phyloP scores from a whole-genome alignment of 53 echinoderm and acorn worm genomes.

The Crossaster papposus region DNA sequence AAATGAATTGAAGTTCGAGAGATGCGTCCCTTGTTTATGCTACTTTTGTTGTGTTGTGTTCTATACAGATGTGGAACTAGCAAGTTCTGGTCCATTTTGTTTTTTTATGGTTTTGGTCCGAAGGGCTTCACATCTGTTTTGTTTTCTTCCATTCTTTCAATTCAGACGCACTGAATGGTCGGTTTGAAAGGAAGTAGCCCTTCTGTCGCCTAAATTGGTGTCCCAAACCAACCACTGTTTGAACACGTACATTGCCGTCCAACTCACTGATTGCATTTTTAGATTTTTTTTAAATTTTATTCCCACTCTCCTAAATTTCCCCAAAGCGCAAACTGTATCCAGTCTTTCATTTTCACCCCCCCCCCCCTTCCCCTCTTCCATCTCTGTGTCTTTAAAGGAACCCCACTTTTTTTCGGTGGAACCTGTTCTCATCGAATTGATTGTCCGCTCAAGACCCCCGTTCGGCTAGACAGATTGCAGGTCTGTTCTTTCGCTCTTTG shows the following conservation, averaged over 20 bases:
- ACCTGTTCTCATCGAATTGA: slow-evolving; percentile 50
- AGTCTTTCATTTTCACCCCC: neutral
- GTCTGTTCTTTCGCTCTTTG: slow-evolving; percentile 51
- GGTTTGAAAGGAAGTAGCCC: slow-evolving; percentile 47
- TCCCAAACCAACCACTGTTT: slow-evolving; percentile 38
- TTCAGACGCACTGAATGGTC: slow-evolving; percentile 45
- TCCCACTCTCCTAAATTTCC: slow-evolving; percentile 5
- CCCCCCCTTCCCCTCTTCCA: neutral
- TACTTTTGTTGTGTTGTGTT: neutral
- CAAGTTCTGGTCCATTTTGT: slow-evolving; percentile 6
- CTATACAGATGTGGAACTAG: neutral
- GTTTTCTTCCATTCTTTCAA: neutral
- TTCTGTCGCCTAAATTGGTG: slow-evolving; percentile 48
- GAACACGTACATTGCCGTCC: neutral
- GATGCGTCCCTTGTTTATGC: neutral
- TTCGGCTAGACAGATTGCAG: slow-evolving; percentile 39
- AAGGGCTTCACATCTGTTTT: slow-evolving; percentile 41
- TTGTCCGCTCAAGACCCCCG: slow-evolving; percentile 19
- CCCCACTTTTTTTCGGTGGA: neutral
- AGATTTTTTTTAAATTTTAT: neutral
- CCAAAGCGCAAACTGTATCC: slow-evolving; percentile 50
- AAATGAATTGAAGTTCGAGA: neutral
- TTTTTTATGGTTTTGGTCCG: neutral
- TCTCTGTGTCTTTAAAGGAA: neutral
- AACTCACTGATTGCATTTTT: slow-evolving; percentile 46